Base-by-base conservation (phyloP, 1,140 invertebrate genomes). In the Matsumurasca onukii region DNA sequence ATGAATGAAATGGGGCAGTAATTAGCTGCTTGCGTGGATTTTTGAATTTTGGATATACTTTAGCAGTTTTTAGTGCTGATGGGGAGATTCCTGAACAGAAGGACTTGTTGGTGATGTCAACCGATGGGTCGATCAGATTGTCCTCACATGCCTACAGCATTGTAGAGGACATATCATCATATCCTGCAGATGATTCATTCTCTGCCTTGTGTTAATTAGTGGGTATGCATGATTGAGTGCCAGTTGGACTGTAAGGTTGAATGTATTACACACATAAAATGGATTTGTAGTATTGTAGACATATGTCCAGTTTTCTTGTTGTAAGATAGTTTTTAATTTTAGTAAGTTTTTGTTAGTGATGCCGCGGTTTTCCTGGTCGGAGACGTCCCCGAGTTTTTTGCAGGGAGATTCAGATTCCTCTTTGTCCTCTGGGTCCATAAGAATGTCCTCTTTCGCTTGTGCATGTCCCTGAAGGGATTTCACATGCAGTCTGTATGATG, bases 221-320 rank as follows among this genome's bases (percentile, higher is more conserved):
- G 34, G 34, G 17, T 17, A 39, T 39, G 34, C 34, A 39, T 39
- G 34, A 22, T 17, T 25, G 5, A 55, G 51, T 55, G 51, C 17
- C 24, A 9, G 51, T 55, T 55, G 51, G 51, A 55, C 20, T 5
- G 24, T 20, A 55, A 9, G 5, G 17, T 55, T 55, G 24, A n/a
- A 55, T 9, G 5, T n/a, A 55, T 3, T 55, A n/a, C 22, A 25
- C 9, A 20, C 51, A 20, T 55, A 12, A 9, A 9, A 12, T n/a
- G 17, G 24, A n/a, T 55, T 20, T 20, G 20, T 55, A 12, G 17
- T 20, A 9, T 55, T 25, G 24, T 20, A 55, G 5, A 55, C 24
- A 55, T 55, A 5, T 55, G 17, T 55, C 17, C 51, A 55, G 17
- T 55, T 55, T 55, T 55, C 51, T 55, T n/a, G 17, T 25, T 20